Conservation (phyloP, 2,797 vertebrate genomes). For the Phataginus tricuspis region DNA sequence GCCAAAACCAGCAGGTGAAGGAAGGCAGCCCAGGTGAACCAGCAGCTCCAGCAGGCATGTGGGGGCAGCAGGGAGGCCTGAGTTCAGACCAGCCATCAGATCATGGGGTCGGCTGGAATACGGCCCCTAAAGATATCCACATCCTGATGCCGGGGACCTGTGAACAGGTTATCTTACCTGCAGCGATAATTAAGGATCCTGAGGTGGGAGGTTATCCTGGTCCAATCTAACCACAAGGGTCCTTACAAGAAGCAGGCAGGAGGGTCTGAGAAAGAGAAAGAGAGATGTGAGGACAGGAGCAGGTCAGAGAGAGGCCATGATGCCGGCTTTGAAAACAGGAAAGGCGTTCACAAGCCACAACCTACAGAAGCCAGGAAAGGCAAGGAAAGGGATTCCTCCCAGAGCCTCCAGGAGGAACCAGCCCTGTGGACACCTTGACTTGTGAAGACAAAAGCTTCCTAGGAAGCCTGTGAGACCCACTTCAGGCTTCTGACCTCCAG, state of each 20-base stretch:
- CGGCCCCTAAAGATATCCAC: not conserved
- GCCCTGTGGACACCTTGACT: not conserved
- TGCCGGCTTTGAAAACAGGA: not conserved
- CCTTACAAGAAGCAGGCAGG: not conserved
- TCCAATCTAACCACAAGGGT: not conserved
- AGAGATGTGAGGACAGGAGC: not conserved
- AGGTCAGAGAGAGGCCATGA: not conserved
- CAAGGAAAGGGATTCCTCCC: rapidly evolving
- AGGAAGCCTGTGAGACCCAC: not conserved
- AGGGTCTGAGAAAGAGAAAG: rapidly evolving
- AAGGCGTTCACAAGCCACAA: rapidly evolving
- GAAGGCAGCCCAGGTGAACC: not conserved
- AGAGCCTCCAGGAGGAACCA: no score
- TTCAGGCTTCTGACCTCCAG: not conserved
- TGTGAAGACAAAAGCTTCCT: no score
- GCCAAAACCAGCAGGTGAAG: no score
- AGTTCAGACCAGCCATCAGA: rapidly evolving
- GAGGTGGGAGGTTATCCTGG: not conserved
- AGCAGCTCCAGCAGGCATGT: rapidly evolving
- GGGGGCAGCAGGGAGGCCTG: not conserved
- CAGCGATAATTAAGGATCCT: not conserved
- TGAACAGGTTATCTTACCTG: rapidly evolving
- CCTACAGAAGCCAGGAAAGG: not conserved
- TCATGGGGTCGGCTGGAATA: not conserved
- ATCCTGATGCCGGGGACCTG: not conserved